These are phyloP conservation scores for Acrocephalus arundinaceus DNA, from an alignment of 2,113 vertebrate genomes.

Conservation along the genomic window DNA sequence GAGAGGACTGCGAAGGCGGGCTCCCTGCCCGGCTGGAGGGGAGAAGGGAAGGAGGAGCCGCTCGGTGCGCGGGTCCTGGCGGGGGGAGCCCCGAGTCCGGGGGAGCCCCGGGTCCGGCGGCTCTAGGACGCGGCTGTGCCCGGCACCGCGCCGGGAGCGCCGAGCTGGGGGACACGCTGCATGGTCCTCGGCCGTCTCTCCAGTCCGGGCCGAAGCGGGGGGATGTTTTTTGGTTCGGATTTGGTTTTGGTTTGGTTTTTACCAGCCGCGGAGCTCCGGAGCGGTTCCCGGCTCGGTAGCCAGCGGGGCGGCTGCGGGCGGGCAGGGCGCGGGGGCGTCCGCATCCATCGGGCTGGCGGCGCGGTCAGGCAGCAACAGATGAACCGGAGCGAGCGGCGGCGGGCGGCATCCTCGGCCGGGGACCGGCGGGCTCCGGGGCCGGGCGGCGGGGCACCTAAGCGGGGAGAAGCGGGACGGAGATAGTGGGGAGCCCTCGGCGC, in stretches of 20 bases:
- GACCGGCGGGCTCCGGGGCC: neutral
- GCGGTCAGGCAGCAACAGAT: slow-evolving; percentile 57
- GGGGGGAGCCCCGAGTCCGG: neutral
- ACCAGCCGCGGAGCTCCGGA: slow-evolving; percentile 40
- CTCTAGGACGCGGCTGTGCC: slow-evolving; percentile 49
- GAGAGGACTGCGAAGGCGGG: slow-evolving; percentile 45
- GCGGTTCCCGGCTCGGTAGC: neutral
- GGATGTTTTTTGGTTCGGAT: neutral
- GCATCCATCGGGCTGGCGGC: slow-evolving; percentile 34
- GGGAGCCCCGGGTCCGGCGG: neutral
- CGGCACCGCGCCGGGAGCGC: slow-evolving; percentile 37
- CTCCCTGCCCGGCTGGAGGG: slow-evolving; percentile 10
- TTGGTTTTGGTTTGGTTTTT: neutral
- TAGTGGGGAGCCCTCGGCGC: neutral
- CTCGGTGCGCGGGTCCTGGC: neutral
- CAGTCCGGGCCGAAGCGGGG: neutral
- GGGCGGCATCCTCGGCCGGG: neutral
- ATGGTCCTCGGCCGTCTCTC: slow-evolving; percentile 3
- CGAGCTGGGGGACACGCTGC: neutral
- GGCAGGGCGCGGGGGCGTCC: slow-evolving; percentile 6
- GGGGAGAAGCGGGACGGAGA: neutral
- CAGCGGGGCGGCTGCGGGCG: slow-evolving; percentile 26
- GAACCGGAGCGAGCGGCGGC: neutral
- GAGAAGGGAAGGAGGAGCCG: slow-evolving; percentile 31
- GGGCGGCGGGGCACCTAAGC: slow-evolving; percentile 5